Percentiles rank a stretch among this genome's conserved stretches.
phyloP scores from a whole-genome alignment of 2,888 invertebrate species.

The Cenopis cana region DNA sequence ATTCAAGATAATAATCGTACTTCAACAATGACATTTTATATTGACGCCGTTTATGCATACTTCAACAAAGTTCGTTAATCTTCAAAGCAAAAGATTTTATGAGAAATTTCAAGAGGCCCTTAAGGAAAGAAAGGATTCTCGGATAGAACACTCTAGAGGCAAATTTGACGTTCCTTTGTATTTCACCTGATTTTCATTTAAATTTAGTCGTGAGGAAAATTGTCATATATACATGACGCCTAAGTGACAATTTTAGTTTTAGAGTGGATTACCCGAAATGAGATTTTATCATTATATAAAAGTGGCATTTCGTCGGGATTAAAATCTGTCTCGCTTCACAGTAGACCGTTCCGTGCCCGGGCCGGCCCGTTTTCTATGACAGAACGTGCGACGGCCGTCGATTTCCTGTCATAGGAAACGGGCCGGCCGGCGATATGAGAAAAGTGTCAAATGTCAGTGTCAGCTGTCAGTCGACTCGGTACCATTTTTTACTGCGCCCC shows the following conservation, averaged over 20 bases:
- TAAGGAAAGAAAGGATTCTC: slow-evolving; percentile 6
- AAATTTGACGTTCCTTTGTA: background rate
- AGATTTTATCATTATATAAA: background rate
- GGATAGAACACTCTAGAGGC: background rate
- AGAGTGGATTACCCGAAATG: background rate
- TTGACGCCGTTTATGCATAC: background rate
- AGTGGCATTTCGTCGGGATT: too few relatives aligned
- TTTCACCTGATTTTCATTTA: background rate
- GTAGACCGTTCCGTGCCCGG: too few relatives aligned
- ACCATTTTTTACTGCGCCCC: too few relatives aligned
- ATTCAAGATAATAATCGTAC: too few relatives aligned
- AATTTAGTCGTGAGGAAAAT: background rate
- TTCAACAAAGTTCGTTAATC: background rate
- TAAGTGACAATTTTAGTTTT: background rate
- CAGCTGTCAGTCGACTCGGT: too few relatives aligned
- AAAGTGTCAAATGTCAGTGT: too few relatives aligned
- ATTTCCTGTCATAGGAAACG: too few relatives aligned
- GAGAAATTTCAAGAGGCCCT: background rate
- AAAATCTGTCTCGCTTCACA: too few relatives aligned
- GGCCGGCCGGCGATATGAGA: too few relatives aligned
- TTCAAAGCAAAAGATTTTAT: background rate
- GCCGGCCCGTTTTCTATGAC: too few relatives aligned
- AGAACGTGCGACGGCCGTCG: too few relatives aligned
- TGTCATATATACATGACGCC: background rate
- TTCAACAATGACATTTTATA: background rate